Evolutionary conservation across 2,797 vertebrate species (phyloP), one percentile per base, ranked within the genome.

Genomic region (Acanthis flammea): DNA sequence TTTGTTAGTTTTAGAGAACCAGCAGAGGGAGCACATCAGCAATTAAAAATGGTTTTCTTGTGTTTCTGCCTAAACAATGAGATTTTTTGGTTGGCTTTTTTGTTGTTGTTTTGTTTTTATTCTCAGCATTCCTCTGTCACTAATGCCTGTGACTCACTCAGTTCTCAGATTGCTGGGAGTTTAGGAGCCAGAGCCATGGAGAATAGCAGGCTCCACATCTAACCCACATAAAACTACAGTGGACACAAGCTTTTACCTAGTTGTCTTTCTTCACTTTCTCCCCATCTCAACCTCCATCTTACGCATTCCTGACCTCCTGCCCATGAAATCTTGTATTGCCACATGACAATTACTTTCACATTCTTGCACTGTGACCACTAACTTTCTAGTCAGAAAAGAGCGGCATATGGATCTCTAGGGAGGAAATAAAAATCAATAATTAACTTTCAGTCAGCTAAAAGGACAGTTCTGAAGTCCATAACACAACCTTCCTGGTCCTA

Each of bases 11-110:
- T 62, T 48, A 51, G 33, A 60, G 68, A 88, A 80, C 95, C 96
- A 94, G 96, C 95, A 97, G 96, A 96, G 96, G 96, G 96, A 97
- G 96, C 95, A 96, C 94, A 94, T 88, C 44, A 94, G 94, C 95
- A 96, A 91, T 96, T 88, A 92, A 94, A 91, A 62, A 78, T 83
- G 86, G 79, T 37, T 96, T 95, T 88, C 89, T 94, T 74, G 39
- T 89, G 61, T 61, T 84, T 82, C 47, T 84, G 79, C 89, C 92
- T 92, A 91, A 96, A 96, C 94, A 95, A 96, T 92, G 72, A 54
- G 35, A 80, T 73, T 86, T 94, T 85, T 88, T 65, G 65, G 76
- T 91, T 90, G 23, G 7, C 47, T 75, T 91, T 61, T 68, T 78
- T 92, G 74, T 84, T 95, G 72, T 88, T 95, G 73, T 89, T 91